Evolutionary conservation across 2,888 invertebrate species (phyloP), one percentile per base, ranked within the genome.

Genomic region (Catonia carolina): DNA sequence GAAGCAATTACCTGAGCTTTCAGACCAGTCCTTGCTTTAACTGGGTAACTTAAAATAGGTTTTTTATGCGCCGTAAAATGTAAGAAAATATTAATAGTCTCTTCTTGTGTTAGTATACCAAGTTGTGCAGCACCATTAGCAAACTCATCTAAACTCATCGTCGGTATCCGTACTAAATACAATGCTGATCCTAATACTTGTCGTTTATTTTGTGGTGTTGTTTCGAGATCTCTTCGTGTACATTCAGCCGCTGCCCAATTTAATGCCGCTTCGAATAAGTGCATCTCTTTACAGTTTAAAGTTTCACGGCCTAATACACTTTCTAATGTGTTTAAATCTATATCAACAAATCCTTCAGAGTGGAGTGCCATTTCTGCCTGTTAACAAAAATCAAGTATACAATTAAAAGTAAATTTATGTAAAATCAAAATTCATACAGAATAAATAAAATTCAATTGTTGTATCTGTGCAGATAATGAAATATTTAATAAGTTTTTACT

Each of bases 221-320:
- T 78, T 55, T 93, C 90, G 42, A 93, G 78, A 63, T 91, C 91
- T 71, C 87, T 81, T 58, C 95, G 79, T 23, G 78, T 71, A 72
- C 96, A 96, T 74, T 96, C 95, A 7, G 92, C 92, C 49, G 85
- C 81, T 3, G 96, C 94, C 97, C 97, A 97, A 64, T 87, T 84
- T 61, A 94, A 77, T 1, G 92, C 93, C 14, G 96, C 94, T 71
- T 92, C 89, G 74, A 95, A 86, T 48, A 92, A 76, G 71, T 89
- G 86, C 66, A 90, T 87, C 76, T 97, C 97, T 73, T 91, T 91
- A 72, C 93, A 94, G 73, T 96, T 96, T 45, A 97, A 78, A 2
- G 96, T 95, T 75, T 97, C 96, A 63, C 96, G 81, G 53, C 86
- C 86, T 66, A 97, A 78, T 65, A 96, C 92, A 58, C 90, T 90